Conservation (phyloP, 2,888 invertebrate genomes). For the Atrina japonica region DNA sequence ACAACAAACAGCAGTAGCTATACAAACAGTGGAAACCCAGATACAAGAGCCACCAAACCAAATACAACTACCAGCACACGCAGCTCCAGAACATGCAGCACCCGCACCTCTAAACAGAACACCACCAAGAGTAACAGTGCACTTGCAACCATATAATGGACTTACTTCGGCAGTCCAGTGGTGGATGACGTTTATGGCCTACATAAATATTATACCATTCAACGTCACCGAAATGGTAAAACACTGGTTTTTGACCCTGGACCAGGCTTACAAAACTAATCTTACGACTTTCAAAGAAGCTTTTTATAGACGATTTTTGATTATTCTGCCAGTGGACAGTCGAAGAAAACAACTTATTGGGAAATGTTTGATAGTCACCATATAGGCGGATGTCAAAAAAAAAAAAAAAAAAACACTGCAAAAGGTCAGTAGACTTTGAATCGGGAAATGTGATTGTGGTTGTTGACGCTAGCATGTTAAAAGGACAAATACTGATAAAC, state of each 20-base stretch:
- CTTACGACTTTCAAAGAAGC: constrained; percentile 5
- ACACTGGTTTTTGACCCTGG: constrained; percentile 20
- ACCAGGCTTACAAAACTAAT: not conserved
- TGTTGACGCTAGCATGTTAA: too few species aligned
- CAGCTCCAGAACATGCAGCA: not conserved
- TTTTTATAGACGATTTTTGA: not conserved
- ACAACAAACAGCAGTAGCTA: not conserved
- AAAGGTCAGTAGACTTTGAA: too few species aligned
- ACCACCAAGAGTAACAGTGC: constrained; percentile 10
- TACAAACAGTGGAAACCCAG: not conserved
- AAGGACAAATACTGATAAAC: too few species aligned
- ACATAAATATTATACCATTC: constrained; percentile 7
- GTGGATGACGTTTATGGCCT: constrained; percentile 17
- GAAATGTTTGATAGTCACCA: too few species aligned
- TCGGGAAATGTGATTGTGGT: too few species aligned
- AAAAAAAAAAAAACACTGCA: too few species aligned
- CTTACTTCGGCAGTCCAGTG: constrained; percentile 4
- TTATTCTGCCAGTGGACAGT: too few species aligned
- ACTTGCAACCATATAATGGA: constrained; percentile 7
- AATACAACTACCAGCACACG: too few species aligned
- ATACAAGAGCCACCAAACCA: too few species aligned
- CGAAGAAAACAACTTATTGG: too few species aligned
- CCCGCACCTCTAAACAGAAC: not conserved
- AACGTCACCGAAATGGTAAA: constrained; percentile 9
- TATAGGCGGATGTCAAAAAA: too few species aligned